Evolutionary conservation across 2,797 vertebrate genomes (phyloP).

Genomic region (Pitangus sulphuratus): DNA sequence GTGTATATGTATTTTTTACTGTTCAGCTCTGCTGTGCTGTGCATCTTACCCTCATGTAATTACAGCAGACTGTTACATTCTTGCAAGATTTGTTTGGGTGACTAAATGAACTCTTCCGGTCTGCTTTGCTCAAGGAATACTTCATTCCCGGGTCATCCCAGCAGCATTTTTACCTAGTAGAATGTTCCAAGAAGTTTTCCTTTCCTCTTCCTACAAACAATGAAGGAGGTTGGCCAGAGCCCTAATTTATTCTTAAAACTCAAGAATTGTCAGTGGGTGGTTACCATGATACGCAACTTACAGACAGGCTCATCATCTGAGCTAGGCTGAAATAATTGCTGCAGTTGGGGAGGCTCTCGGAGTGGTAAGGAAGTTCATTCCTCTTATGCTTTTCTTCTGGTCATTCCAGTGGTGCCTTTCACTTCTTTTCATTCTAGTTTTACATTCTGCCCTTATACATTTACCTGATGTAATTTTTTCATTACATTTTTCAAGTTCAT

Average conservation of each 20-base stretch:
- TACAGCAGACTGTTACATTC: background rate
- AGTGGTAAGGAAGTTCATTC: background rate
- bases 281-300: background rate
- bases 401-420: background rate
- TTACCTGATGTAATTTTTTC: background rate
- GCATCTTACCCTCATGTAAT: background rate
- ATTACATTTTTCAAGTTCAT: background rate
- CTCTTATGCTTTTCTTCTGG: background rate
- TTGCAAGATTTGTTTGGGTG: background rate
- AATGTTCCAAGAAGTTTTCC: background rate
- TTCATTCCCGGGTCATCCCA: background rate
- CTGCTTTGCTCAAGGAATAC: background rate
- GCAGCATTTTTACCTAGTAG: background rate
- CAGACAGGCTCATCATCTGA: background rate
- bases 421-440: background rate
- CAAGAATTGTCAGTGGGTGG: conserved; percentile 5
- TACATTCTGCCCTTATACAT: background rate
- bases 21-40: background rate
- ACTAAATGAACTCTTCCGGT: background rate
- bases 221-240: background rate
- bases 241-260: conserved; percentile 11
- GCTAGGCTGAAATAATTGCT: background rate
- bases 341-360: background rate
- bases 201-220: background rate
- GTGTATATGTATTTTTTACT: background rate